Evolutionary conservation across 2,113 vertebrate genomes (phyloP).

Genomic region (Vulpes vulpes): DNA sequence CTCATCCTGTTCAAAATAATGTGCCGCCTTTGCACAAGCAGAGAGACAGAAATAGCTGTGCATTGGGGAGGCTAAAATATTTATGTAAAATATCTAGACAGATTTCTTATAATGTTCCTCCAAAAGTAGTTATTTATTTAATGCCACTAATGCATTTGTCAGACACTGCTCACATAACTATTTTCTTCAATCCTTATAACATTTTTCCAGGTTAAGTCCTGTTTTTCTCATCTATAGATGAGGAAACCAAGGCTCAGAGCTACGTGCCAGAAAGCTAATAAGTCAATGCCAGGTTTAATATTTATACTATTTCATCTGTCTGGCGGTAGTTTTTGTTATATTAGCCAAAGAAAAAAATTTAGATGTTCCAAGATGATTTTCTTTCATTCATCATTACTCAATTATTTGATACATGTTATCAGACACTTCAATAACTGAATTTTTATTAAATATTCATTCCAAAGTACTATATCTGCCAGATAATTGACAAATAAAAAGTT

Average conservation of each 20-base stretch:
- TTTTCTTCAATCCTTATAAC: neutral
- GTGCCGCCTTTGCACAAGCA: neutral
- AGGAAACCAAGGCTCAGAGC: neutral
- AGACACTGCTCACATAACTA: neutral
- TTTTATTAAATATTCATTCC: conserved; percentile 15
- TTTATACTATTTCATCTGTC: neutral
- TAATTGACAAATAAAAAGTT: neutral
- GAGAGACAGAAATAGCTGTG: neutral
- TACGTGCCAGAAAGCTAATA: neutral
- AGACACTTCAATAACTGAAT: neutral
- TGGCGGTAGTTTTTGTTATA: neutral
- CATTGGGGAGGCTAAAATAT: neutral
- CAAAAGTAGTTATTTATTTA: neutral
- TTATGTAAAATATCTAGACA: neutral
- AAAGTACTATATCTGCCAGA: neutral
- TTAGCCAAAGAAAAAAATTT: neutral
- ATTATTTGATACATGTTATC: neutral
- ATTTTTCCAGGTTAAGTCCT: neutral
- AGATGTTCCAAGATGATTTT: neutral
- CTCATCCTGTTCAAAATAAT: neutral
- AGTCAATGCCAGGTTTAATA: neutral
- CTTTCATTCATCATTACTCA: neutral
- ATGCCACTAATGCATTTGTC: neutral
- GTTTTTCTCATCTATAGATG: neutral
- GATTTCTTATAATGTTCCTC: neutral